phyloP scores from a whole-genome alignment of 2,888 invertebrate species.

The Tholera decimalis region DNA sequence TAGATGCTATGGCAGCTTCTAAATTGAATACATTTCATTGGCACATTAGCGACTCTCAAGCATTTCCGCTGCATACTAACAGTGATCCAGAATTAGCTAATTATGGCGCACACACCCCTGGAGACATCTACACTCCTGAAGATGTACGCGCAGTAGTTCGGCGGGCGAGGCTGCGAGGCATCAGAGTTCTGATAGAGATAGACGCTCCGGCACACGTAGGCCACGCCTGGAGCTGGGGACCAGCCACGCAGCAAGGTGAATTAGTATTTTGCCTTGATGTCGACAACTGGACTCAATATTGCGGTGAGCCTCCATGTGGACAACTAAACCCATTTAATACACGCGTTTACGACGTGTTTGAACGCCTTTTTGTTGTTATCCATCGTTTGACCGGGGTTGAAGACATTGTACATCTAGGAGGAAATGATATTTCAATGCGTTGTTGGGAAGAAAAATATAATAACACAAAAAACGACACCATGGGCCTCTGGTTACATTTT shows the following conservation, averaged over 20 bases:
- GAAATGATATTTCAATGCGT: slow-evolving; percentile 94
- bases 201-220: slow-evolving; percentile 97
- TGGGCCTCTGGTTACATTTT: slow-evolving; percentile 94
- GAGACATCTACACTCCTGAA: slow-evolving; percentile 93
- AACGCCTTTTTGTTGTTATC: slow-evolving; percentile 94
- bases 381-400: slow-evolving; percentile 94
- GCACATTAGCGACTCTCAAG: slow-evolving; percentile 97
- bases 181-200: slow-evolving; percentile 96
- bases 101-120: slow-evolving; percentile 95
- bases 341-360: slow-evolving; percentile 93
- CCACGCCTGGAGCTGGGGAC: slow-evolving; percentile 95
- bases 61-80: slow-evolving; percentile 96
- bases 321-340: slow-evolving; percentile 95
- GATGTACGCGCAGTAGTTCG: slow-evolving; percentile 94
- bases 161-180: slow-evolving; percentile 95
- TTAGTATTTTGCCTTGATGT: slow-evolving; percentile 94
- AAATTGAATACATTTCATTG: slow-evolving; percentile 98
- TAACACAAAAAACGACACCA: slow-evolving; percentile 90
- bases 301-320: slow-evolving; percentile 96
- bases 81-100: slow-evolving; percentile 94
- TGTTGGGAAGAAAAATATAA: slow-evolving; percentile 94
- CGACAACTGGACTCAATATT: slow-evolving; percentile 93
- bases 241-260: slow-evolving; percentile 92
- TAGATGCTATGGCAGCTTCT: slow-evolving; percentile 96
- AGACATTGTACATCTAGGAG: slow-evolving; percentile 95